Conservation (phyloP, 2,113 vertebrate species). For the Theropithecus gelada region DNA sequence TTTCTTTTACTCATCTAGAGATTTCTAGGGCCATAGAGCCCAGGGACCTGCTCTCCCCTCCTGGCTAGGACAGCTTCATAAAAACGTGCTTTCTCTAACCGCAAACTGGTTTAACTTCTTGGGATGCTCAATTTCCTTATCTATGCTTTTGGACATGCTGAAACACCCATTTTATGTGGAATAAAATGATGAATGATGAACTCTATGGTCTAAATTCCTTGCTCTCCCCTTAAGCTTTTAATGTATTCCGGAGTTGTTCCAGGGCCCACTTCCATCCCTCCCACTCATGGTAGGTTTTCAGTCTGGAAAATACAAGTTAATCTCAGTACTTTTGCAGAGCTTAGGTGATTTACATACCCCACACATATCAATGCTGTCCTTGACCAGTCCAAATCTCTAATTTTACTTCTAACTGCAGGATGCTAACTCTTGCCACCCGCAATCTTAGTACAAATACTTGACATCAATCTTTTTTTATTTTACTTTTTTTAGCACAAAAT, state of each 20-base stretch:
- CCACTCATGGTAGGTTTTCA: not conserved
- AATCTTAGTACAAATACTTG: not conserved
- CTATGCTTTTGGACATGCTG: not conserved
- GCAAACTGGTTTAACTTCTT: not conserved
- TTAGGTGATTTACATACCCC: not conserved
- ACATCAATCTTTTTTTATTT: slow-evolving; percentile 65
- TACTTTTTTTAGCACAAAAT: slow-evolving; percentile 63
- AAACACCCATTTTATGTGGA: not conserved
- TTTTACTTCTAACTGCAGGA: not conserved
- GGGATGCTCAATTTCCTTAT: not conserved
- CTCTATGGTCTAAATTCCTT: not conserved
- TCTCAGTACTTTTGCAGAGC: not conserved
- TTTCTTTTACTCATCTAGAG: not conserved
- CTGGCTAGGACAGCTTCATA: not conserved
- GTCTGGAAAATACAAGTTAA: not conserved
- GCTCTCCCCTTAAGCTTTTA: not conserved
- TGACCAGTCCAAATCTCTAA: not conserved
- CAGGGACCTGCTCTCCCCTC: not conserved
- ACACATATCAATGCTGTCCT: not conserved
- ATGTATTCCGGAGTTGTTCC: not conserved
- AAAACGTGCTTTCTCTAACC: not conserved
- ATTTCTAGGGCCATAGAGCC: not conserved
- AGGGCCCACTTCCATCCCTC: not conserved
- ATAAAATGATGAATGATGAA: not conserved
- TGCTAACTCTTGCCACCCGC: not conserved